Base-by-base conservation (phyloP, 2,888 invertebrate species). In the Ligdia adustata region DNA sequence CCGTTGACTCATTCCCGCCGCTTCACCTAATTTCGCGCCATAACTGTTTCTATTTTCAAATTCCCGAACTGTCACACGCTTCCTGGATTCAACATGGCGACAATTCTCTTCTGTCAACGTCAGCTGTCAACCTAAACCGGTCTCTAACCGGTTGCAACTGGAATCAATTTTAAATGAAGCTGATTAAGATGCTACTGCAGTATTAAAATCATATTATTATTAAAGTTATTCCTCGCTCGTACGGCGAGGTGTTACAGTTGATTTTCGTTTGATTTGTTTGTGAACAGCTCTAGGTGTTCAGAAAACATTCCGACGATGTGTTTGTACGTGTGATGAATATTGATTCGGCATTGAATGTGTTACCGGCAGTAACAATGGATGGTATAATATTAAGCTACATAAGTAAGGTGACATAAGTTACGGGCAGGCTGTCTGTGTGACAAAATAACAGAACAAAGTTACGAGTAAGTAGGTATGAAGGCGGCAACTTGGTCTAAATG, bases 21-120 rank as follows among this genome's bases (percentile, higher is more conserved):
- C 48, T 70, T 79, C 79, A 79, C 80, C 77, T 63, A 79, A 79
- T 78, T 81, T 81, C 69, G 78, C 79, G 75, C 69, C 75, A 68
- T 70, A 73, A 72, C 72, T 68, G 67, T 65, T 72, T 79, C 78
- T 79, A 80, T 79, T 79, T 80, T 77, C 69, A 76, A 74, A 79
- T 75, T 70, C 69, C 18, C 66, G 64, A 67, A 69, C 63, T 77
- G 80, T 79, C 79, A 72, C 68, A 56, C 71, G 71, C 72, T 81
- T 81, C 81, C 81, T 79, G 76, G 72, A 72, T 69, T 61, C 69
- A 78, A 75, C 63, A 76, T 72, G 76, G 77, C 71, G 67, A 40
- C 60, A 56, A 60, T 58, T 67, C 68, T 28, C 32, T 47, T 14
- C 47, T 47, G 47, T 67, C 69, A 72, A 51, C 59, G 38, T 54